These are phyloP conservation scores for Hyaena hyaena DNA, from an alignment of 2,113 vertebrate species.

Conservation along the genomic window DNA sequence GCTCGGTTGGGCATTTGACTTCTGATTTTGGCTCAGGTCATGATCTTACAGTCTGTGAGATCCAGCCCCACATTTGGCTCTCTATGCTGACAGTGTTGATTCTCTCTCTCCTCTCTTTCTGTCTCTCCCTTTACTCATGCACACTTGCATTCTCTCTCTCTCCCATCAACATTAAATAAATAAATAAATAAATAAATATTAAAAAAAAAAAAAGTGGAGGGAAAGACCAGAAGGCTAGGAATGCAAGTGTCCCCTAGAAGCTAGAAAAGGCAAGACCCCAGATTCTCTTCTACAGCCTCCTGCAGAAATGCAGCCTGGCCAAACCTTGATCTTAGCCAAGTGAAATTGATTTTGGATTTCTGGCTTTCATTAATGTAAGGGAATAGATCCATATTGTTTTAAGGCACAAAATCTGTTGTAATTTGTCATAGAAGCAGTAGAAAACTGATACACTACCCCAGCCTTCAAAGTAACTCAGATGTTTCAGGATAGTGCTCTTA, in stretches of 20 bases:
- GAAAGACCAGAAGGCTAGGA: rapidly evolving
- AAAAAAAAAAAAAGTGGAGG: not conserved
- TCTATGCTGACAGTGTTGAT: no score
- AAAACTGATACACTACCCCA: not conserved
- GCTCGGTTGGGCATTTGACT: no score
- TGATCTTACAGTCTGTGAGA: no score
- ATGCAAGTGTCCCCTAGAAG: not conserved
- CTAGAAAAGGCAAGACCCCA: not conserved
- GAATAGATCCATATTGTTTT: not conserved
- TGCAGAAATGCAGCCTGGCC: not conserved
- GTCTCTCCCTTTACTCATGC: no score
- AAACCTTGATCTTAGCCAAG: not conserved
- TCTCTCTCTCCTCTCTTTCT: no score
- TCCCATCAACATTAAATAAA: no score
- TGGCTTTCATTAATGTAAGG: not conserved
- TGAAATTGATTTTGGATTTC: not conserved
- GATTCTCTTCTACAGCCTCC: not conserved
- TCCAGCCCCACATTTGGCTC: no score
- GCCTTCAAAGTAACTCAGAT: not conserved
- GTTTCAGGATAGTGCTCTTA: not conserved
- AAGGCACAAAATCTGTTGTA: not conserved
- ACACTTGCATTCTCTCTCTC: no score
- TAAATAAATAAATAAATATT: no score
- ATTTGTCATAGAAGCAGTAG: not conserved
- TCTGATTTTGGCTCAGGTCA: no score